These are phyloP conservation scores for Cecropterus lyciades DNA, from an alignment of 1,140 invertebrate genomes.

Conservation along the genomic window DNA sequence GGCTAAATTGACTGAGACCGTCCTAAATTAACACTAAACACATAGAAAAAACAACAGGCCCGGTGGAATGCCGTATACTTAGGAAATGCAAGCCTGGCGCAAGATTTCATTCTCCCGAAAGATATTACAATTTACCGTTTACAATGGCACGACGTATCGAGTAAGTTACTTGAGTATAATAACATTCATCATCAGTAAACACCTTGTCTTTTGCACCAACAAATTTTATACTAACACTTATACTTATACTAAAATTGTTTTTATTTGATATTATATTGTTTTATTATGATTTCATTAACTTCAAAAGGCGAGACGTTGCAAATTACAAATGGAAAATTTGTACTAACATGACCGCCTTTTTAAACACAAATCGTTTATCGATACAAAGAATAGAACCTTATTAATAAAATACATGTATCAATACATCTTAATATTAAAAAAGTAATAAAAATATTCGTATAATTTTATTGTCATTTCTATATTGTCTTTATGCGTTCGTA, in stretches of 20 bases:
- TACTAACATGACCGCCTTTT: conserved; percentile 39
- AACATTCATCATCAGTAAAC: conserved; percentile 47
- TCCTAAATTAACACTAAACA: conserved; percentile 47
- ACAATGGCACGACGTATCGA: conserved; percentile 66
- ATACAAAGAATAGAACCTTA: conserved; percentile 22
- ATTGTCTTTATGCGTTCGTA: neutral
- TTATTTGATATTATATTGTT: conserved; percentile 3
- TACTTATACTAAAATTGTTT: conserved; percentile 35
- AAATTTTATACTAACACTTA: conserved; percentile 45
- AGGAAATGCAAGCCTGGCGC: conserved; percentile 51
- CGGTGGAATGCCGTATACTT: conserved; percentile 35
- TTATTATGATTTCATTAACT: conserved; percentile 23
- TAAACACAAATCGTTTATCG: conserved; percentile 11
- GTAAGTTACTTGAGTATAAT: conserved; percentile 58
- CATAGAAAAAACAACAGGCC: conserved; percentile 37
- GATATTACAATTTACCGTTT: conserved; percentile 41
- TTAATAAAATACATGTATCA: conserved; percentile 7
- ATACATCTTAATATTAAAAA: conserved; percentile 6
- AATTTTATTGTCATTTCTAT: conserved; percentile 6
- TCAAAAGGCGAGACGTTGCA: conserved; percentile 40
- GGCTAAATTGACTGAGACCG: conserved; percentile 62
- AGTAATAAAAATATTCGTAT: conserved; percentile 7
- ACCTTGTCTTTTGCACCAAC: conserved; percentile 55
- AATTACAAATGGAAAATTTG: conserved; percentile 41
- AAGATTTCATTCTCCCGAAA: conserved; percentile 37